Evolutionary conservation across 2,113 vertebrate genomes (phyloP).

Genomic region (Dolichallabes microphthalmus): DNA sequence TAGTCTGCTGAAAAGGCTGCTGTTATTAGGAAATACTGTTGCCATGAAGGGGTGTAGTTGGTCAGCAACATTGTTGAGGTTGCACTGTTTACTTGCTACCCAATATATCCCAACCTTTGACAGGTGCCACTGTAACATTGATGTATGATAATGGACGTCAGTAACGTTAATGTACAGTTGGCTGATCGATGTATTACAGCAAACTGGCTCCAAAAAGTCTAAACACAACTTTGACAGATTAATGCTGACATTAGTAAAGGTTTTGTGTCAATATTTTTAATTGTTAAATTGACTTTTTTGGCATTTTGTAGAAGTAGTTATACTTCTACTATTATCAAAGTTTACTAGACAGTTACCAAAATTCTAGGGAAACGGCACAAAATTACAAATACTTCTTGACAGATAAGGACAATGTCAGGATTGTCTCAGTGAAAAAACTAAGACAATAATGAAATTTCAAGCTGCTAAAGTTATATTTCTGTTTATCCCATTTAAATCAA

Average conservation of each 20-base stretch:
- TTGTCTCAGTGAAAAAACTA: too few species aligned
- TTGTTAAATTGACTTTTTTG: not conserved
- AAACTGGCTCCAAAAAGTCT: not conserved
- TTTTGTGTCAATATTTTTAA: not conserved
- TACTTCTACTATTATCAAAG: not conserved
- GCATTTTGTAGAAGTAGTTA: not conserved
- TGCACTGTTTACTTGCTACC: too few species aligned
- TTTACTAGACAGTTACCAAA: not conserved
- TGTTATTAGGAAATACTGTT: too few species aligned
- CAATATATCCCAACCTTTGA: too few species aligned
- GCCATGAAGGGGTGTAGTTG: too few species aligned
- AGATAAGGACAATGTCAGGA: not conserved
- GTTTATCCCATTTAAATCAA: too few species aligned
- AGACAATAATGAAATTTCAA: not conserved
- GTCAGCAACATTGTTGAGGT: too few species aligned
- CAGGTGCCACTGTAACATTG: too few species aligned
- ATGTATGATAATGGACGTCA: too few species aligned
- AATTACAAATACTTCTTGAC: not conserved
- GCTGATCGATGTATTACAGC: not conserved
- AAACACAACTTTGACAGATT: too few species aligned
- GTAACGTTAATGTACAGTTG: too few species aligned
- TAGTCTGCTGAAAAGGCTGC: too few species aligned
- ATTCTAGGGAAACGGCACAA: not conserved
- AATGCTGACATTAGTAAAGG: not conserved
- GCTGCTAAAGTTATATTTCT: not conserved